phyloP scores from a whole-genome alignment of 92 coral and sea anemone genomes.

The Palythoa heliodiscus region DNA sequence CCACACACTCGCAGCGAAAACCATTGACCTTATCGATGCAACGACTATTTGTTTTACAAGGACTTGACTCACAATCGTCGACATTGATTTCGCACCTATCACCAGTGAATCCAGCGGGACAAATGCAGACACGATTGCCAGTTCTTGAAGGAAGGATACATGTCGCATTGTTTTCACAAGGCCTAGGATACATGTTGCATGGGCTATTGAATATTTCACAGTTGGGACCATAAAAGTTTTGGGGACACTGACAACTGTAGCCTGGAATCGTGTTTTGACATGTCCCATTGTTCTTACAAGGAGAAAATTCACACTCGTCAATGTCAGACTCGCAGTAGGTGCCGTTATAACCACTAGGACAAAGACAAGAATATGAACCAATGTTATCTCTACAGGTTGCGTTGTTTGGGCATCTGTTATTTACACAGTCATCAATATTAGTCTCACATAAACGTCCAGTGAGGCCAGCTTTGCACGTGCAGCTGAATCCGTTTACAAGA shows the following conservation, averaged over 20 bases:
- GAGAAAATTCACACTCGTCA: slow-evolving; percentile 54
- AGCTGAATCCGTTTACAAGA: slow-evolving; percentile 40
- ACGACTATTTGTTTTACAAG: slow-evolving; percentile 61
- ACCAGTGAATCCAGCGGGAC: slow-evolving; percentile 61
- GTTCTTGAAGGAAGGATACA: not conserved
- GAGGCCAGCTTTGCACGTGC: slow-evolving; percentile 59
- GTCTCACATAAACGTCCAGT: slow-evolving; percentile 58
- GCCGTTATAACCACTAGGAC: slow-evolving; percentile 68
- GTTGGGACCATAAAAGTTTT: slow-evolving; percentile 57
- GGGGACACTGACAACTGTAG: slow-evolving; percentile 56
- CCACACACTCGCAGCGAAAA: slow-evolving; percentile 58
- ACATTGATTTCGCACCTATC: slow-evolving; percentile 54
- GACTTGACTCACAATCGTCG: slow-evolving; percentile 65
- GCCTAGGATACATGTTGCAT: slow-evolving; percentile 48
- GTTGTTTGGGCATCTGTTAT: slow-evolving; percentile 63
- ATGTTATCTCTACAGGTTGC: slow-evolving; percentile 66
- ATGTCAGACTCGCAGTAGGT: slow-evolving; percentile 60
- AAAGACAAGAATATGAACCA: slow-evolving; percentile 53
- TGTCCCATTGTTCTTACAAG: slow-evolving; percentile 69
- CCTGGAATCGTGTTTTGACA: slow-evolving; percentile 58
- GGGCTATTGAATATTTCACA: slow-evolving; percentile 50
- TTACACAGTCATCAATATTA: slow-evolving; percentile 64
- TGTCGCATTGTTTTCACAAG: slow-evolving; percentile 52
- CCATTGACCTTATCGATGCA: slow-evolving; percentile 62
- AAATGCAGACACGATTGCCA: slow-evolving; percentile 42